A percentile compares a stretch with the other conserved stretches of the same genome.
These are phyloP conservation scores for Drosophila teissieri DNA, from an alignment of 1,140 invertebrate species.

Conservation along the genomic window DNA sequence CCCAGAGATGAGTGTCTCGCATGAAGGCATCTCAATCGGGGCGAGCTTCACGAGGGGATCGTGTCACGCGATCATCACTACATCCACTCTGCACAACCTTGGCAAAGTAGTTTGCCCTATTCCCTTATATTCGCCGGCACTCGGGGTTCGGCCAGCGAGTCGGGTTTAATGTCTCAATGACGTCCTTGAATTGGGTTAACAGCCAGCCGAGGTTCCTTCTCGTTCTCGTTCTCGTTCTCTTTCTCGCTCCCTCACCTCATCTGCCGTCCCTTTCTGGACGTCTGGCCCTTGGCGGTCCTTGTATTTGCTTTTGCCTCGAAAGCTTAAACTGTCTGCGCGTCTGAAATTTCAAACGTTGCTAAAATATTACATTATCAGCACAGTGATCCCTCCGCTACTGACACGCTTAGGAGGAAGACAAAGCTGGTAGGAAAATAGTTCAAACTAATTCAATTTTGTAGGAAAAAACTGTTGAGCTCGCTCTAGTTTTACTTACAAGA, in stretches of 20 bases:
- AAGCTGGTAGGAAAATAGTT: not conserved
- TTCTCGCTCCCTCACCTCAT: slow-evolving; percentile 1
- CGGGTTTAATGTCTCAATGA: slow-evolving; percentile 81
- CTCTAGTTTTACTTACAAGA: too few species aligned
- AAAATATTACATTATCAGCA: slow-evolving; percentile 5
- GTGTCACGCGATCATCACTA: slow-evolving; percentile 39
- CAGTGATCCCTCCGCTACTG: slow-evolving; percentile 9
- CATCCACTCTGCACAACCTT: slow-evolving; percentile 55
- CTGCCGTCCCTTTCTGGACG: slow-evolving; percentile 2
- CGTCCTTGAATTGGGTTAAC: slow-evolving; percentile 84
- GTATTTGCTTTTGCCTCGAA: slow-evolving; percentile 58
- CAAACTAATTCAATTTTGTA: too few species aligned
- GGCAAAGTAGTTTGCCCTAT: slow-evolving; percentile 84
- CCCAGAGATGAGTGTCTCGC: slow-evolving; percentile 5
- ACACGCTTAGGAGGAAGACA: slow-evolving; percentile 1
- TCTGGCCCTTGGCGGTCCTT: slow-evolving; percentile 50
- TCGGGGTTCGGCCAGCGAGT: slow-evolving; percentile 31
- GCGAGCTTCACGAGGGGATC: not conserved
- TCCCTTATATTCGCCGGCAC: slow-evolving; percentile 74
- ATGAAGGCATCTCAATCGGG: not conserved
- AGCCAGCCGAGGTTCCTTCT: slow-evolving; percentile 62
- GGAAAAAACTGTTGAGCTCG: too few species aligned
- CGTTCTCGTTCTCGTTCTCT: slow-evolving; percentile 7
- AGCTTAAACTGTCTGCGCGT: slow-evolving; percentile 70
- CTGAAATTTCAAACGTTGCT: slow-evolving; percentile 79